Percentiles rank a stretch among this genome's conserved stretches.
phyloP scores from a whole-genome alignment of 2,888 invertebrate genomes.

The Cryptops parisi region DNA sequence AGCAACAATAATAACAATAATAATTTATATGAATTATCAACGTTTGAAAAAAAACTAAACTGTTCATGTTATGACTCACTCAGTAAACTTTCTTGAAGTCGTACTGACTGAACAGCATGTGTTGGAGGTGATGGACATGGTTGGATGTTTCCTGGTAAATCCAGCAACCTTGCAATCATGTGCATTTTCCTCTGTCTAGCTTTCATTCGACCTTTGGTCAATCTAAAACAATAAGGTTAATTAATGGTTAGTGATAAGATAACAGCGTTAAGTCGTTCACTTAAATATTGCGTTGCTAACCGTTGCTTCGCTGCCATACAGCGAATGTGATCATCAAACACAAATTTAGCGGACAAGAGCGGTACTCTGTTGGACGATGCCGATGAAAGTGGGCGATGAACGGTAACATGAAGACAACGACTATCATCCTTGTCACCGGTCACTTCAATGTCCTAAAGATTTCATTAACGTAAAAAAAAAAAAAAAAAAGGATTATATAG shows the following conservation, averaged over 20 bases:
- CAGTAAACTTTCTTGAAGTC: conserved; percentile 12
- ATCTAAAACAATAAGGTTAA: no score
- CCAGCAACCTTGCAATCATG: conserved; percentile 80
- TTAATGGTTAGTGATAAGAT: no score
- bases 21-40: no score
- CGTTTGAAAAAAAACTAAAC: no score
- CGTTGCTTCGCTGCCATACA: conserved; percentile 99
- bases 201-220: conserved; percentile 65
- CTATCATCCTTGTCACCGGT: conserved; percentile 94
- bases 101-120: conserved; percentile 15
- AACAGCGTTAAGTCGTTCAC: not conserved
- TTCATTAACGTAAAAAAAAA: not conserved
- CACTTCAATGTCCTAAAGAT: conserved; percentile 74
- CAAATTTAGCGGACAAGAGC: conserved; percentile 75
- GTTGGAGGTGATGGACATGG: conserved; percentile 28
- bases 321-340: conserved; percentile 97
- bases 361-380: conserved; percentile 41
- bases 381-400: conserved; percentile 57
- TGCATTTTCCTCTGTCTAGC: conserved; percentile 95
- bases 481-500: not conserved
- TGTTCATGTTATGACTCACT: not conserved
- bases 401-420: conserved; percentile 80
- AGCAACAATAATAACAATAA: no score
- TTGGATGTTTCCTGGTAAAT: conserved; percentile 41
- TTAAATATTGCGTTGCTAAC: conserved; percentile 31